Percentiles rank a stretch among this genome's conserved stretches.
Evolutionary conservation across 2,113 vertebrate genomes (phyloP).

Genomic region (Charadrius vociferus): DNA sequence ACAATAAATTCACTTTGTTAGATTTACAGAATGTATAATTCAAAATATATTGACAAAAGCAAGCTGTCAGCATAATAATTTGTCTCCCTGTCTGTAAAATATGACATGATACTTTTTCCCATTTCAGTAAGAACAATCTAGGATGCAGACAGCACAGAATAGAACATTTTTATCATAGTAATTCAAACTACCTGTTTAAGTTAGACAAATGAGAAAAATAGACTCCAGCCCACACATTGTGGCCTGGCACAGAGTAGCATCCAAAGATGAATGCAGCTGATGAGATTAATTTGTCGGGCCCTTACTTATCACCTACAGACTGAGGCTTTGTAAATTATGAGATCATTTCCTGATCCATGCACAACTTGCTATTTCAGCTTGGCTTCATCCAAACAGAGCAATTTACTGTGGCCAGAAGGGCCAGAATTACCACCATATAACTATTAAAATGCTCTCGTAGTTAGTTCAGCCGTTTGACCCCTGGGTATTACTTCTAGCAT

Average conservation of each 20-base stretch:
- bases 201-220: slow-evolving; percentile 72
- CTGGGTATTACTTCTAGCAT: neutral
- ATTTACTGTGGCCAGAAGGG: slow-evolving; percentile 78
- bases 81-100: neutral
- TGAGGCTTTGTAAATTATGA: slow-evolving; percentile 61
- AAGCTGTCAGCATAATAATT: neutral
- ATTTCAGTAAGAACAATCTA: slow-evolving; percentile 15
- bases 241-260: slow-evolving; percentile 58
- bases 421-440: slow-evolving; percentile 71
- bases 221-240: slow-evolving; percentile 68
- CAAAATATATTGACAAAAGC: neutral
- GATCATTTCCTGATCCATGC: slow-evolving; percentile 83
- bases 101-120: neutral
- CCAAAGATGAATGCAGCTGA: slow-evolving; percentile 48
- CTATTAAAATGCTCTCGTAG: slow-evolving; percentile 20
- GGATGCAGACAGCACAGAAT: slow-evolving; percentile 63
- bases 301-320: slow-evolving; percentile 62
- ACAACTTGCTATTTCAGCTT: slow-evolving; percentile 77
- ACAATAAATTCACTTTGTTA: neutral
- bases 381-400: slow-evolving; percentile 77
- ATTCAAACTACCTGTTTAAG: slow-evolving; percentile 71
- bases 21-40: neutral
- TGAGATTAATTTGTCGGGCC: slow-evolving; percentile 65
- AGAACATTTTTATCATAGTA: slow-evolving; percentile 53
- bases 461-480: neutral